phyloP scores from a whole-genome alignment of 2,888 invertebrate genomes.

The Oegoconia quadripuncta region DNA sequence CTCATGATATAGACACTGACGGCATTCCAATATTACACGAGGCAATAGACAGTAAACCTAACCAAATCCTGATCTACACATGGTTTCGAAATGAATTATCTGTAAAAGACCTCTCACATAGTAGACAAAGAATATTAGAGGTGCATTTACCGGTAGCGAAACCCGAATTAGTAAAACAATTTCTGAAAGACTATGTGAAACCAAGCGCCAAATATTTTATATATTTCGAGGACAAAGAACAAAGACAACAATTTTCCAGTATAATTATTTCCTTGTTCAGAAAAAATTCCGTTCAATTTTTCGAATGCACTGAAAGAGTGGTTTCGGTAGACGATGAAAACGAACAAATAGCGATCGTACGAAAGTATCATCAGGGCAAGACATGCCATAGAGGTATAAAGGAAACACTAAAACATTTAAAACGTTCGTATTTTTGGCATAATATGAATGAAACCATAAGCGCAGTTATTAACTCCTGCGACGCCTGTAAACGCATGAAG shows the following conservation, averaged over 20 bases:
- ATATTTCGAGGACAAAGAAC: conserved; percentile 15
- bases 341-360: conserved; percentile 17
- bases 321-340: conserved; percentile 9
- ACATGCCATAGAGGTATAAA: no score
- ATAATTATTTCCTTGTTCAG: conserved; percentile 11
- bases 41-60: conserved; percentile 31
- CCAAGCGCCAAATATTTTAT: conserved; percentile 26
- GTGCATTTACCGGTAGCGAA: conserved; percentile 24
- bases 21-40: conserved; percentile 30
- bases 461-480: conserved; percentile 23
- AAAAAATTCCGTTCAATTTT: conserved; percentile 9
- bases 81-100: conserved; percentile 22
- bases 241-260: conserved; percentile 6
- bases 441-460: conserved; percentile 18
- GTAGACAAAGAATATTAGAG: conserved; percentile 28
- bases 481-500: conserved; percentile 22
- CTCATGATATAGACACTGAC: conserved; percentile 9
- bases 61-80: conserved; percentile 26
- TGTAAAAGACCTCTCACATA: conserved; percentile 23
- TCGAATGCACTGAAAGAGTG: conserved; percentile 19
- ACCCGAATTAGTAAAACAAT: conserved; percentile 22
- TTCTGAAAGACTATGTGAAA: conserved; percentile 25
- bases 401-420: conserved; percentile 12
- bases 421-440: conserved; percentile 12
- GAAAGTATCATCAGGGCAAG: no score